These are phyloP conservation scores for Psittacula cyanocephala DNA, from an alignment of 2,113 vertebrate species.

Conservation along the genomic window DNA sequence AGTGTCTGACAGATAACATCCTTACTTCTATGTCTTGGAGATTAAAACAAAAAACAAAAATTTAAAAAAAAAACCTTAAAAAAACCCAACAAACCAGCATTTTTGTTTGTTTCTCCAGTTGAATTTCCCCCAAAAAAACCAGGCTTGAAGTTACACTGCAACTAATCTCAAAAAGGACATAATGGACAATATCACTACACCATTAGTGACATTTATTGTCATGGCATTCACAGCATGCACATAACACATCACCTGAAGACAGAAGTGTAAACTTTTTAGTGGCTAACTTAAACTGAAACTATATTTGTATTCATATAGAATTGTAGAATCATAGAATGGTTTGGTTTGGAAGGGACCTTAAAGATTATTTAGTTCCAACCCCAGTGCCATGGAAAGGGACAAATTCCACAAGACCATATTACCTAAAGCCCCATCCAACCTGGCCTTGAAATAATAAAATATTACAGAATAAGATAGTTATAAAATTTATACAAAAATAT, in stretches of 20 bases:
- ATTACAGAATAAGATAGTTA: neutral
- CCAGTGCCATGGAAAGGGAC: neutral
- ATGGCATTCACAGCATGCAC: neutral
- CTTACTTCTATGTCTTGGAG: neutral
- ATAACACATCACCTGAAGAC: neutral
- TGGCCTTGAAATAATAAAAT: neutral
- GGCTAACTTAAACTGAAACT: neutral
- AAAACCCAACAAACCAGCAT: neutral
- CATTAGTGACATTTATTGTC: neutral
- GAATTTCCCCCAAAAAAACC: neutral
- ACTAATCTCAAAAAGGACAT: neutral
- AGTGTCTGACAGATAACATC: neutral
- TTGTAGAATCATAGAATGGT: neutral
- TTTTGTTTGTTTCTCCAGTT: neutral
- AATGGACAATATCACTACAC: neutral
- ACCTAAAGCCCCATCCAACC: neutral
- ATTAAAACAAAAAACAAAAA: neutral
- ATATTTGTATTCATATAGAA: neutral
- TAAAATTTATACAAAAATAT: neutral
- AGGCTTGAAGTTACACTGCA: neutral
- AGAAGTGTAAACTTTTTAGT: neutral
- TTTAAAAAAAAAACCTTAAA: fast-evolving
- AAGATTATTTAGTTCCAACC: neutral
- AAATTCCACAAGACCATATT: neutral
- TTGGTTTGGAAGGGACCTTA: neutral